These are phyloP conservation scores for Conus betulinus DNA, from an alignment of 1,140 invertebrate species.

Conservation along the genomic window DNA sequence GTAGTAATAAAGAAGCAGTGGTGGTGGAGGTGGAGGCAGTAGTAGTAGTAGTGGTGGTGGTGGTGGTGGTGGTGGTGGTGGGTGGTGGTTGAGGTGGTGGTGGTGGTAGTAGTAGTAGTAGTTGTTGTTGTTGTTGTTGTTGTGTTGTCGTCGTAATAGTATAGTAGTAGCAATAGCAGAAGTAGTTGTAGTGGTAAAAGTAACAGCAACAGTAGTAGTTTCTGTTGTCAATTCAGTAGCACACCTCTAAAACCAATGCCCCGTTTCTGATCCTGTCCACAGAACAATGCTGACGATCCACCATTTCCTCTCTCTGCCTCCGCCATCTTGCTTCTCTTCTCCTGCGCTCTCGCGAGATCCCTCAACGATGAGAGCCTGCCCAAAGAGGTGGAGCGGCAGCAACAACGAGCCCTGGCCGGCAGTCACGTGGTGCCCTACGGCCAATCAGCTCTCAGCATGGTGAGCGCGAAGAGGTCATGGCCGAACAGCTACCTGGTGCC, in stretches of 20 bases:
- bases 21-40: too few relatives aligned
- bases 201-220: not conserved
- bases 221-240: not conserved
- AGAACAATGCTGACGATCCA: not conserved
- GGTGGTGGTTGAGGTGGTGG: too few relatives aligned
- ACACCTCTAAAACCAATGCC: not conserved
- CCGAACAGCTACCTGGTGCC: not conserved
- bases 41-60: too few relatives aligned
- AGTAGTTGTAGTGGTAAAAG: not conserved
- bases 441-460: not conserved
- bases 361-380: not conserved
- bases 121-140: too few relatives aligned
- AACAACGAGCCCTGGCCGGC: not conserved
- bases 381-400: not conserved
- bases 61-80: too few relatives aligned
- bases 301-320: not conserved
- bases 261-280: not conserved
- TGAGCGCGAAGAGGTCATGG: slow-evolving; percentile 19
- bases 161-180: too few relatives aligned
- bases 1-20: too few relatives aligned
- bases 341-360: not conserved
- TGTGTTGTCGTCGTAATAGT: too few relatives aligned
- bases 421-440: not conserved
- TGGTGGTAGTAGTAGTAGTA: too few relatives aligned
- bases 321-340: not conserved